Evolutionary conservation across 2,797 vertebrate species (phyloP), one percentile per base, ranked within the genome.

Genomic region (Brotula barbata): DNA sequence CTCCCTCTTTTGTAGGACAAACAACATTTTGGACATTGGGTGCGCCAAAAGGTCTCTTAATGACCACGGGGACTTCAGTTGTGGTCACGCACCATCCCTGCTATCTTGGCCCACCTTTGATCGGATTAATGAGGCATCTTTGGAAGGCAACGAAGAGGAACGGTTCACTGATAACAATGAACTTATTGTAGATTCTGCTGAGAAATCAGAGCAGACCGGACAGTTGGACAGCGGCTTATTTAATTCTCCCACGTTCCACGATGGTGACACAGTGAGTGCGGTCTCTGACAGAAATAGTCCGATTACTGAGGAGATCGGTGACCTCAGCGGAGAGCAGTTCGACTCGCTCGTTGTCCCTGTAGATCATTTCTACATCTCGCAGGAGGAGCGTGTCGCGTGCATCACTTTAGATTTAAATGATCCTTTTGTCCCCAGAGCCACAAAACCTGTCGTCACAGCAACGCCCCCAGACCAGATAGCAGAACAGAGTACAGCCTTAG

Each of bases 361-460:
- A 40, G 81, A 88, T 60, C 52, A 56, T 56, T 81, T 85, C 13
- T 7, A 76, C 7, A 43, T 89, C 73, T 89, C 79, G 7, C 68
- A 88, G 19, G 49, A 83, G 14, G 73, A 81, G n/a, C 73, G 42
- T 0, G 33, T 88, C 1, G 89, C 87, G 5, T 73, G 66, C 22
- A 54, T 91, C 48, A 90, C 89, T 46, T 83, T 92, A 69, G 85
- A 90, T 50, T 17, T 88, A 39, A 55, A 81, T 14, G 82, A 89
- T 43, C 76, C 82, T 11, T 77, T 87, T 57, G 33, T 58, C n/a
- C 43, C 74, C 22, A 73, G 71, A 42, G 7, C 53, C 22, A 2
- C 37, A 50, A 79, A 78, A 73, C 39, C 71, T 3, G 4, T 28
- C 0, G 0, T 31, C 14, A 23, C n/a, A 37, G 31, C 37, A 2